These are phyloP conservation scores for Trachelus tabidus DNA, from an alignment of 2,888 invertebrate genomes.

Conservation along the genomic window DNA sequence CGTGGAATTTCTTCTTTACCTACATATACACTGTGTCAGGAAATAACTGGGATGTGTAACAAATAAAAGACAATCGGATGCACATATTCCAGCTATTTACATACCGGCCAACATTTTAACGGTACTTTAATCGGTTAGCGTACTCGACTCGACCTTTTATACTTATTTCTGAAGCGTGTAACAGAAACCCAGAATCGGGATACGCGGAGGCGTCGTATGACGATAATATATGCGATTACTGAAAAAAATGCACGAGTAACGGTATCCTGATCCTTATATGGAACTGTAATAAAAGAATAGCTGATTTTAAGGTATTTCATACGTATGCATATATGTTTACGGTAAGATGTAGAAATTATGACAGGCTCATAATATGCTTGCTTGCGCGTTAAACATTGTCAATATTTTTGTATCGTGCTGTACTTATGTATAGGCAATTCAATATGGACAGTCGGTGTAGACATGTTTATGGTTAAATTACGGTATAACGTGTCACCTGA, in stretches of 20 bases:
- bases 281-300: background rate
- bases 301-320: background rate
- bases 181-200: slow-evolving; percentile 22
- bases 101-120: slow-evolving; percentile 8
- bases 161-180: slow-evolving; percentile 14
- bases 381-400: background rate
- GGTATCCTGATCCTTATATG: background rate
- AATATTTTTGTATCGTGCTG: background rate
- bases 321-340: background rate
- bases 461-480: background rate
- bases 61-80: background rate
- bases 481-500: background rate
- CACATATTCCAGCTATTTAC: background rate
- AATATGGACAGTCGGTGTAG: background rate
- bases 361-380: background rate
- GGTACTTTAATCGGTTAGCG: slow-evolving; percentile 12
- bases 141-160: slow-evolving; percentile 7
- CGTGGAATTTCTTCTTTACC: background rate
- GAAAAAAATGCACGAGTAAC: background rate
- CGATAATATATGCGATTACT: background rate
- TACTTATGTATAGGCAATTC: background rate
- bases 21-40: background rate
- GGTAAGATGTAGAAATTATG: background rate
- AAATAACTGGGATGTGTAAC: slow-evolving; percentile 1
- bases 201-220: slow-evolving; percentile 6